Evolutionary conservation across 2,888 invertebrate species (phyloP), one percentile per base, ranked within the genome.

Genomic region (Leuctra nigra): DNA sequence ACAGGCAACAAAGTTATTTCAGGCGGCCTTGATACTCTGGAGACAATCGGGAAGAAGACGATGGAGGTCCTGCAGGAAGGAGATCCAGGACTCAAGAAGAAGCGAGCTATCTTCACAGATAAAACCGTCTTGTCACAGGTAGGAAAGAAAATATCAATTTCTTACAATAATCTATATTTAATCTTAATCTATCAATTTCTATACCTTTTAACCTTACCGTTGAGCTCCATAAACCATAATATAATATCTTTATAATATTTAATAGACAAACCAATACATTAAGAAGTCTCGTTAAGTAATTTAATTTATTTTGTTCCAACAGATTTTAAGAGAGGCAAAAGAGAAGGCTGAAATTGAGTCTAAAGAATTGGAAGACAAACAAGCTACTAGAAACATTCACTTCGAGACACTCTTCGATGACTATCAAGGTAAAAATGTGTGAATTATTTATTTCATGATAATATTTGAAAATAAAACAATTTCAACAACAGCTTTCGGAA

Each of bases 41-140:
- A 96, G 72, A 86, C 87, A 0, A 89, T 96, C 62, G 96, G 96
- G 6, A 94, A 94, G 70, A 94, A 94, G 70, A 96, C 95, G 0
- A 92, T 94, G 86, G 87, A 91, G 68, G 91, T 91, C 0, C 73
- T 95, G 1, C 92, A 93, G 69, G 93, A 95, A 58, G 92, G 92
- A 24, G 94, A 95, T 72, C 93, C 93, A 0, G 89, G 92, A 0
- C 72, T 93, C 14, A 87, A 85, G 63, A 89, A 89, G 66, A 87
- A 87, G 67, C 73, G 85, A 36, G 83, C 85, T 1, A 77, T 87
- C 65, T 75, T 89, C 2, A 62, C 65, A 18, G 78, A 84, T 29
- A 83, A 82, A 63, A 82, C 82, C 0, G 80, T 81, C 14, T 69
- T 86, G 25, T 86, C 86, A 1, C 77, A 81, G 66, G 67, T 67